Conservation (phyloP, 2,888 invertebrate species). For the Meliscaeva auricollis region DNA sequence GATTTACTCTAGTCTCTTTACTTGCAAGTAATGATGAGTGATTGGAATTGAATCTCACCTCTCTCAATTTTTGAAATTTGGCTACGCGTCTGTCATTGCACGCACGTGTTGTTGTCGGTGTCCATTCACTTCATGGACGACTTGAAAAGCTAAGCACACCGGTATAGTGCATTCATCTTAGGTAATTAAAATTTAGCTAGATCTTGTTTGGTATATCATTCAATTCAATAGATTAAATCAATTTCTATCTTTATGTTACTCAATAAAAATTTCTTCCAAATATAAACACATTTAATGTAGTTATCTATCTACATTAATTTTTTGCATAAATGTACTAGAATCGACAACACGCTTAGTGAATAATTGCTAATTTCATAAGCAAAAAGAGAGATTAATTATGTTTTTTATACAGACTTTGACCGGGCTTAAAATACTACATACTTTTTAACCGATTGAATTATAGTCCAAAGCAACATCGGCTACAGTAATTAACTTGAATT, state of each 20-base stretch:
- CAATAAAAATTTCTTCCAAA: neutral
- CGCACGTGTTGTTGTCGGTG: neutral
- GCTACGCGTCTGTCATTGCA: neutral
- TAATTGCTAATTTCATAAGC: slow-evolving; percentile 15
- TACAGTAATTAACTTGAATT: slow-evolving; percentile 13
- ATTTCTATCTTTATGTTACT: slow-evolving; percentile 14
- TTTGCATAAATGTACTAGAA: neutral
- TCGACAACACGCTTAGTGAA: neutral
- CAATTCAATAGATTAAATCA: neutral
- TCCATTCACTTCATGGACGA: slow-evolving; percentile 4
- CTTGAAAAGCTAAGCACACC: neutral
- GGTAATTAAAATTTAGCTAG: neutral
- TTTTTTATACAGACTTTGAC: neutral
- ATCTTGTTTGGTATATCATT: neutral
- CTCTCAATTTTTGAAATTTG: too few relatives aligned
- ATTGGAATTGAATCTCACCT: too few relatives aligned
- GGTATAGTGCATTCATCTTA: neutral
- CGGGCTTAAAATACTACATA: neutral
- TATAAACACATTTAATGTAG: neutral
- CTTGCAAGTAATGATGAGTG: too few relatives aligned
- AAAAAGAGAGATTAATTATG: neutral
- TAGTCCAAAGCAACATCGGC: slow-evolving; percentile 14
- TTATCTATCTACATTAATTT: neutral
- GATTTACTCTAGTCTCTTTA: too few relatives aligned
- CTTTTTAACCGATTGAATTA: slow-evolving; percentile 3